Conservation (phyloP, 2,797 vertebrate genomes). For the Ctenopoma kingsleyae region DNA sequence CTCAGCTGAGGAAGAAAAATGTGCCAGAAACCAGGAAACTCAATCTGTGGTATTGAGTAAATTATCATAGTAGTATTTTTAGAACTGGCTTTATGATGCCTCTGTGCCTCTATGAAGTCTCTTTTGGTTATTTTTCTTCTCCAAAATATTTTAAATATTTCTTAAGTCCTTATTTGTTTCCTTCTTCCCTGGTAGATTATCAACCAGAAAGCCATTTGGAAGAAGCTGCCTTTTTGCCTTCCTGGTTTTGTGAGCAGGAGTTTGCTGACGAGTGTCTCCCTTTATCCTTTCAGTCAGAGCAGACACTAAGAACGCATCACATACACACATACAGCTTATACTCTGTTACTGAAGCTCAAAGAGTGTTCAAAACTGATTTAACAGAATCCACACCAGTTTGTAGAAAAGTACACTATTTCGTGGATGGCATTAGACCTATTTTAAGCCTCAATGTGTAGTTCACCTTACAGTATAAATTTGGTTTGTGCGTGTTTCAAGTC, state of each 20-base stretch:
- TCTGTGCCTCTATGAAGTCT: no score
- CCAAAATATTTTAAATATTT: background rate
- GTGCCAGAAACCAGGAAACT: background rate
- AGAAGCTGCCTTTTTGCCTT: conserved; percentile 34
- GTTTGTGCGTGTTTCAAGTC: conserved; percentile 33
- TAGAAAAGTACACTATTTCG: conserved; percentile 2
- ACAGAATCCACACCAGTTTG: conserved; percentile 2
- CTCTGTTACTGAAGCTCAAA: conserved; percentile 28
- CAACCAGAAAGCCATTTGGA: conserved; percentile 15
- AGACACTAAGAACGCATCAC: conserved; percentile 30
- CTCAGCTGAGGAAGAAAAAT: background rate
- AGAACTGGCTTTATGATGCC: background rate
- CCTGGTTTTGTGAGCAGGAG: conserved; percentile 46
- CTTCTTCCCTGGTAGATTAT: background rate
- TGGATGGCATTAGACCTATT: conserved; percentile 19
- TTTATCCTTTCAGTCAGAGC: conserved; percentile 50
- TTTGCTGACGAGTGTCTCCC: conserved; percentile 45
- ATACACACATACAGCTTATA: conserved; percentile 22
- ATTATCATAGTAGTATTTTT: no score
- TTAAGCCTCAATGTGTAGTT: conserved; percentile 18
- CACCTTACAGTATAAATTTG: conserved; percentile 35
- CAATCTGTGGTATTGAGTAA: background rate
- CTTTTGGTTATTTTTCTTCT: background rate
- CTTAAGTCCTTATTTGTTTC: background rate
- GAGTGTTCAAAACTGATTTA: conserved; percentile 33